Evolutionary conservation across 2,113 vertebrate genomes (phyloP).

Genomic region (Hippocampus mohnikei): DNA sequence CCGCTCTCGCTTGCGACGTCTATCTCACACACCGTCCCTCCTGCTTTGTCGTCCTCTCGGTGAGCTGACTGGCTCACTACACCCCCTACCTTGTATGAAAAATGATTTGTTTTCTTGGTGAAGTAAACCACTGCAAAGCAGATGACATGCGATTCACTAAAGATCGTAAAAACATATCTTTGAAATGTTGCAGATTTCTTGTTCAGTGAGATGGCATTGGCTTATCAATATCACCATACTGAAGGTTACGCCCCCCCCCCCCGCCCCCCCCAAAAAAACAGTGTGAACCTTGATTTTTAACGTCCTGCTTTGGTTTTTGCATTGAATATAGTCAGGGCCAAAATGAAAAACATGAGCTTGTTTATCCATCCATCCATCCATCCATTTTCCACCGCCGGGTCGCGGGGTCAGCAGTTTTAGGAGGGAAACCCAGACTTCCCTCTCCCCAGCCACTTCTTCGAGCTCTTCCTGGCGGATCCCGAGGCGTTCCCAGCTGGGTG

Average conservation of each 20-base stretch:
- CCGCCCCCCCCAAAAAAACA: not conserved
- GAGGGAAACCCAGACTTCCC: too few relatives aligned
- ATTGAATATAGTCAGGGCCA: not conserved
- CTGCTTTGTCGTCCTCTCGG: conserved; percentile 15
- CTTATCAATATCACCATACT: not conserved
- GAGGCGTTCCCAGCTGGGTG: too few relatives aligned
- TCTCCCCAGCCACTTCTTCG: too few relatives aligned
- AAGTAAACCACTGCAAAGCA: not conserved
- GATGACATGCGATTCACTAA: not conserved
- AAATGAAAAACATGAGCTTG: not conserved
- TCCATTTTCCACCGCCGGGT: too few relatives aligned
- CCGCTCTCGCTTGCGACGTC: conserved; percentile 13
- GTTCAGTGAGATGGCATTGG: not conserved
- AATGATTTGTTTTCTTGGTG: not conserved
- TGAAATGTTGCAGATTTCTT: not conserved
- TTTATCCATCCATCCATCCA: not conserved
- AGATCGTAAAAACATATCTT: not conserved
- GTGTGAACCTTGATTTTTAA: not conserved
- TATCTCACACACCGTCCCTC: conserved; percentile 33
- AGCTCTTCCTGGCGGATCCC: too few relatives aligned
- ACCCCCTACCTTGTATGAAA: not conserved
- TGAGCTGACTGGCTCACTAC: not conserved
- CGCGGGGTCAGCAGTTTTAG: too few relatives aligned
- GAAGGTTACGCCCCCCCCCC: not conserved
- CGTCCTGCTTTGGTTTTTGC: not conserved